Base-by-base conservation (phyloP, 2,797 vertebrate genomes). In the Manis pentadactyla region DNA sequence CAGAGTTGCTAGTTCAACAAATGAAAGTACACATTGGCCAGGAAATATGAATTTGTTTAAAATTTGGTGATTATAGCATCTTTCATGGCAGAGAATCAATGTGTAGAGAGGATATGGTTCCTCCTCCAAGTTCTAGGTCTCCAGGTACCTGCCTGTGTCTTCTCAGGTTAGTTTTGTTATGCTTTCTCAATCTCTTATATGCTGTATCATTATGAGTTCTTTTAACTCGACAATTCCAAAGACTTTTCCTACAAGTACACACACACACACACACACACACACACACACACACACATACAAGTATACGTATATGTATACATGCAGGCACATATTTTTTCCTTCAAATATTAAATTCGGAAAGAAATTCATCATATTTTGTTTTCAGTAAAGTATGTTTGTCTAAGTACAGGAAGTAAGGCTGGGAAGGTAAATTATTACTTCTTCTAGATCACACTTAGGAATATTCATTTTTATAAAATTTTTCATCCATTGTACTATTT, bases 1-100 rank as follows among this genome's bases (percentile, higher is more conserved):
- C 12, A 86, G 39, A 88, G 39, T 77, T 86, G 29, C 18, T 91
- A 91, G 15, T 74, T 86, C 95, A 84, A 87, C 37, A n/a, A 95
- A 74, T 57, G 19, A 82, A 86, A 66, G 14, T 64, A 66, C 7
- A 53, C 7, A n/a, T 77, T 51, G 25, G 49, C 25, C 84, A 78
- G 7, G 5, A 46, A 90, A 53, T 78, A 59, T 93, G 27, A 7
- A 92, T 93, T 92, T 85, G 39, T 87, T 89, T 73, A 82, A 85
- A 71, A 77, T 39, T 49, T 63, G 19, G 9, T 86, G 46, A 68
- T 31, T 13, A 19, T 23, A 63, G 5, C 4, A 42, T 74, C 46
- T 85, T 81, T 59, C 15, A 79, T 29, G 31, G 13, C 6, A 69
- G 77, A 37, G 18, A 21, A 73, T 63, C 4, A 21, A 64, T 34